Evolutionary conservation across 2,888 invertebrate species (phyloP), one percentile per base, ranked within the genome.

Genomic region (Eurois occulta): DNA sequence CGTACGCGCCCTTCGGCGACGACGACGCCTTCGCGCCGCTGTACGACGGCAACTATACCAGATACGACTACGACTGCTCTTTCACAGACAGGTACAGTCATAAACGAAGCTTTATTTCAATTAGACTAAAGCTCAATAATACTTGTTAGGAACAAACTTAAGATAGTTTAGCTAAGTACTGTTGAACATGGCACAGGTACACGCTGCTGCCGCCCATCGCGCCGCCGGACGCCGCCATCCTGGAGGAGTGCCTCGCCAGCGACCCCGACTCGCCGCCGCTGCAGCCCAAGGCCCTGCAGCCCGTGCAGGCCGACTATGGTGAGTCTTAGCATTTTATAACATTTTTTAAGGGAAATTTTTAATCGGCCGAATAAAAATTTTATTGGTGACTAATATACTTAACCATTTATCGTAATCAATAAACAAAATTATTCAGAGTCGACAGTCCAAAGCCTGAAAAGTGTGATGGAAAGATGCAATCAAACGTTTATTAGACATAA

Each of bases 51-150:
- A 88, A 88, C 88, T 95, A 94, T 87, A 94, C 93, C 0, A 81
- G 94, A 78, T 94, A 94, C 83, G 94, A 94, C 78, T 94, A 93
- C 89, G 95, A 95, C 82, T 95, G 94, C 87, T 84, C 94, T 7
- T 93, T 93, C 90, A 87, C 90, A 2, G 94, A 95, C 81, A 85
- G 94, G 16, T 78, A 78, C n/a, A 0, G 13, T 35, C 55, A 28
- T 32, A 58, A 0, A 58, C 16, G 7, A 58, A 38, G 10, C 28
- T 28, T 46, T 16, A 38, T 35, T 21, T 55, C n/a, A 5, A 55
- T 55, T n/a, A n/a, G 2, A 18, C 11, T 6, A 67, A 18, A 10
- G 1, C 8, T 5, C 4, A 43, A 6, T 43, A 28, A 43, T 21
- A 28, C 18, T n/a, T 1, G 1, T 2, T 13, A 21, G 6, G 2